Evolutionary conservation across 2,888 invertebrate species (phyloP), one percentile per base, ranked within the genome.

Genomic region (Coelinius sp.): DNA sequence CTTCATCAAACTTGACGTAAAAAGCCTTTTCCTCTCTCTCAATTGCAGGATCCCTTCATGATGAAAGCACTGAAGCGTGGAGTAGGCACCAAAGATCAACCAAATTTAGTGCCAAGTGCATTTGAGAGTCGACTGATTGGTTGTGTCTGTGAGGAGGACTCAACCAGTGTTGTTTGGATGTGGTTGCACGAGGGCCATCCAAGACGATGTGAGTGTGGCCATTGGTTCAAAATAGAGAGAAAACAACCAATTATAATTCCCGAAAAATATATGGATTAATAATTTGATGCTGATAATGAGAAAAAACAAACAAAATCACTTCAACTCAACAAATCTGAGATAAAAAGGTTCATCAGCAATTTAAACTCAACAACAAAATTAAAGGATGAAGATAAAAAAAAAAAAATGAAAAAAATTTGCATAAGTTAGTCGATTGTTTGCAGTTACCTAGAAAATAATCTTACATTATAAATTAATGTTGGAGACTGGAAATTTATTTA

Each of bases 101-200:
- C 98, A 71, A 98, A 95, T 79, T 89, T 95, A 78, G 94, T 99
- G 82, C 97, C 97, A 74, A 97, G 98, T 67, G 94, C 95, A 82
- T 95, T 94, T 80, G 94, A 95, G 68, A 94, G 95, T 71, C 93
- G 98, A 82, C 91, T 98, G 79, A 93, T 99, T 78, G 98, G 98
- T 75, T 99, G 99, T 89, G 92, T 98, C 88, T 99, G 98, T 88
- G 97, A 98, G 89, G 97, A 97, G 88, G 98, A 98, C 86, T 92
- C 96, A 66, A 93, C 95, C 70, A 90, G 92, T 75, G 92, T 99
- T 79, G 95, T 93, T 85, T 99, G 97, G 96, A 96, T 98, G 93
- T 97, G 97, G 95, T 89, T 99, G 83, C 94, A 97, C 88, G 93
- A 94, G 90, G 98, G 95, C 44, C 92, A 93, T 81, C 94, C 96